These are phyloP conservation scores for Drosophila miranda DNA, from an alignment of 1,140 invertebrate genomes.

Conservation along the genomic window DNA sequence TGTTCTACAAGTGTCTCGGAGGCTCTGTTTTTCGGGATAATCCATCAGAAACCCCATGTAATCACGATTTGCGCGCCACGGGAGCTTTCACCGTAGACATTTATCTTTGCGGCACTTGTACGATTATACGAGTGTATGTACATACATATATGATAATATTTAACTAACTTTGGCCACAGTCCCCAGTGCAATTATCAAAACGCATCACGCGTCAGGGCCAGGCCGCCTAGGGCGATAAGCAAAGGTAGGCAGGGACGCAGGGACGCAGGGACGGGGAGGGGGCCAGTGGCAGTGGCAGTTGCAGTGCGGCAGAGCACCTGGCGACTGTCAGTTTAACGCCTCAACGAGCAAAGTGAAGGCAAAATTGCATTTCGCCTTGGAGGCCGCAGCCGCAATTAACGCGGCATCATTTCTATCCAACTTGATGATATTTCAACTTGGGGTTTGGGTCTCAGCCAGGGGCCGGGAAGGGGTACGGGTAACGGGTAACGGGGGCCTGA, in stretches of 20 bases:
- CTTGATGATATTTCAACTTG: conserved; percentile 52
- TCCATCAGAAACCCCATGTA: too few relatives aligned
- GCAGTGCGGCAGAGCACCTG: conserved; percentile 5
- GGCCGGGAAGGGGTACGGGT: neutral
- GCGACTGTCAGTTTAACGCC: conserved; percentile 60
- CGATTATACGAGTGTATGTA: neutral
- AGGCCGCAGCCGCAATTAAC: conserved; percentile 66
- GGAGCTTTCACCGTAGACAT: neutral
- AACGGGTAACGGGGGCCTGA: conserved; percentile 11
- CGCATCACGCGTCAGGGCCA: conserved; percentile 47
- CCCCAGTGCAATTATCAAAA: conserved; percentile 44
- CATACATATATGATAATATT: conserved; percentile 43
- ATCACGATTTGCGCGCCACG: too few relatives aligned
- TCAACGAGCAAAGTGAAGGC: conserved; percentile 64
- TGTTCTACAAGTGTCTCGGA: too few relatives aligned
- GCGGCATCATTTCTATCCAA: conserved; percentile 67
- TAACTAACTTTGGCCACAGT: conserved; percentile 30
- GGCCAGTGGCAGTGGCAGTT: neutral
- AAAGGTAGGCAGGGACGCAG: conserved; percentile 1
- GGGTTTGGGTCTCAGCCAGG: conserved; percentile 15
- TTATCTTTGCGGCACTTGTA: conserved; percentile 3
- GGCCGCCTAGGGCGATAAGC: conserved; percentile 38
- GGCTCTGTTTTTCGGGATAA: too few relatives aligned
- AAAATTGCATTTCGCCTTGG: conserved; percentile 63
- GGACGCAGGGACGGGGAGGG: too few relatives aligned